Percentiles rank a stretch among this genome's conserved stretches.
Conservation (phyloP, 2,113 vertebrate genomes). For the Ceuthmochares aereus region DNA sequence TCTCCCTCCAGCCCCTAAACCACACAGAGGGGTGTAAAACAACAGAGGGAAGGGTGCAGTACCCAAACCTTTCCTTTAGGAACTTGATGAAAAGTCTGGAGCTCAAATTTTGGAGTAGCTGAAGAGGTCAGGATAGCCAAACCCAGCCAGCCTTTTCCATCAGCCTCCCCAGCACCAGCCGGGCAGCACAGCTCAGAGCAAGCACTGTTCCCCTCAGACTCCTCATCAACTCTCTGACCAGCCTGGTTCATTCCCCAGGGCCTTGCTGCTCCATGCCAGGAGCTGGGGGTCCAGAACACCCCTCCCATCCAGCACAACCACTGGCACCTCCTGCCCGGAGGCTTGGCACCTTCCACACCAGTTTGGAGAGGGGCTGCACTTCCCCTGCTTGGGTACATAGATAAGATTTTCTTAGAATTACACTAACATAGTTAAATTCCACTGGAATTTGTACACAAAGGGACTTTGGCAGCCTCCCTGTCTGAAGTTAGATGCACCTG, state of each 20-base stretch:
- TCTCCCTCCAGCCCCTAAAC: too few species aligned
- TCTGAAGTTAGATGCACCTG: not conserved
- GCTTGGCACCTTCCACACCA: not conserved
- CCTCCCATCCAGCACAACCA: not conserved
- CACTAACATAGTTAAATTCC: not conserved
- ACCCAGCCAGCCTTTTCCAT: not conserved
- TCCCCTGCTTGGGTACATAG: not conserved
- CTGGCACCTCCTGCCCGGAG: not conserved
- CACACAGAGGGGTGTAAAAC: not conserved
- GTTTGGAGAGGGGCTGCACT: not conserved
- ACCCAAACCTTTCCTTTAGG: not conserved
- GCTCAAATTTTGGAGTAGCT: rapidly evolving
- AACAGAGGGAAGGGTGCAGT: not conserved
- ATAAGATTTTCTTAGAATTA: not conserved
- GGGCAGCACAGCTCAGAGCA: not conserved
- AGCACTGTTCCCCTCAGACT: rapidly evolving
- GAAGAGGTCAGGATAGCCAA: not conserved
- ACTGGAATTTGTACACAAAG: not conserved
- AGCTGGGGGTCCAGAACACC: not conserved
- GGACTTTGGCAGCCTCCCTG: not conserved
- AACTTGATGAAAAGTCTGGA: not conserved
- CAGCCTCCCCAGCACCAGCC: rapidly evolving
- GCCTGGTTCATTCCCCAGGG: not conserved
- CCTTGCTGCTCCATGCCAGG: rapidly evolving
- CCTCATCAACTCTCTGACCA: rapidly evolving